Conservation (phyloP, 2,797 vertebrate species). For the Meda fulgida region DNA sequence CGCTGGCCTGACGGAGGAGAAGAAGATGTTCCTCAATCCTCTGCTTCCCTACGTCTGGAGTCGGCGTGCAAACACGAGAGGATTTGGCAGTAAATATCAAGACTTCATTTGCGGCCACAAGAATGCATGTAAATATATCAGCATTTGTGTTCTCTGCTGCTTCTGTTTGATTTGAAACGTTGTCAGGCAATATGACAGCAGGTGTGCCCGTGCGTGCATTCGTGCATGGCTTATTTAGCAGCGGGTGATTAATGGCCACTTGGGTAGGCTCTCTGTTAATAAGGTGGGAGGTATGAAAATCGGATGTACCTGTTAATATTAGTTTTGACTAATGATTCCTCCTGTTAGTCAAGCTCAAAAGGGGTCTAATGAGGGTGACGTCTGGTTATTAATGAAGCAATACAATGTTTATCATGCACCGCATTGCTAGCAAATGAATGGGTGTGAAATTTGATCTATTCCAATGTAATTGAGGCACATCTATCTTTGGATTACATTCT, state of each 20-base stretch:
- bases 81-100: slow-evolving; percentile 25
- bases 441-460: slow-evolving; percentile 64
- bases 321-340: slow-evolving; percentile 63
- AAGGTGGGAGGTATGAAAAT: slow-evolving; percentile 65
- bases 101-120: not conserved
- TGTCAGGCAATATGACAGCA: not conserved
- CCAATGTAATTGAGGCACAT: slow-evolving; percentile 62
- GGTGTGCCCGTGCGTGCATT: not conserved
- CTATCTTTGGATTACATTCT: slow-evolving; percentile 56
- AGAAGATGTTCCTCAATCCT: not conserved
- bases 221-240: slow-evolving; percentile 47
- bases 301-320: slow-evolving; percentile 68
- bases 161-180: not conserved
- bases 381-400: slow-evolving; percentile 63
- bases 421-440: slow-evolving; percentile 60
- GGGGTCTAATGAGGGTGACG: slow-evolving; percentile 59
- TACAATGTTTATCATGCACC: slow-evolving; percentile 63
- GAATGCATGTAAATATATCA: not conserved
- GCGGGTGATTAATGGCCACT: slow-evolving; percentile 57
- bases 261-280: slow-evolving; percentile 56
- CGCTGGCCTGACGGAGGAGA: not conserved
- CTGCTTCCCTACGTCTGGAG: not conserved
- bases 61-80: not conserved
- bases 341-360: slow-evolving; percentile 61
- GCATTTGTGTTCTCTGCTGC: not conserved